Base-by-base conservation (phyloP, 2,888 invertebrate genomes). In the Eristalinus aeneus region DNA sequence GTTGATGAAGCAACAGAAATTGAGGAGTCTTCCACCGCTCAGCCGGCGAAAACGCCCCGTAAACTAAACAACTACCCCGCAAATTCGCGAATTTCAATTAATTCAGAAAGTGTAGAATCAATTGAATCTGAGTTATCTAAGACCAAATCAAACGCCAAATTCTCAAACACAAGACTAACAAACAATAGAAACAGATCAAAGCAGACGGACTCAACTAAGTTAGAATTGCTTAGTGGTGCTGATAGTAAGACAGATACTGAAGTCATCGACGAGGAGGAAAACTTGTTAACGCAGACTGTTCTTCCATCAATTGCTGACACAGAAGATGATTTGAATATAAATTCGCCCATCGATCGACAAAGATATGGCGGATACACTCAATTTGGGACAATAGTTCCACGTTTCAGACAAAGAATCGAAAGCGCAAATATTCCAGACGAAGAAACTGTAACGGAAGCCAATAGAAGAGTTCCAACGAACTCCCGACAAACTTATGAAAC, bases 191-290 rank as follows among this genome's bases (percentile, higher is more conserved):
- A 46, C 16, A 46, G 16, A 16, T 16, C 16, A 16, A 5, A 16
- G 1, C 0, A n/a, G 8, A 8, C 16, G n/a, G 0, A n/a, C 8
- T 2, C 16, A 16, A 46, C n/a, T 16, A 46, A 46, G 16, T 8
- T 46, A 8, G 46, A 46, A 46, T 46, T 46, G 8, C 46, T 46
- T 8, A 46, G 16, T 8, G 46, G 46, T 46, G 46, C 46, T 6
- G 46, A 16, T 16, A 46, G 46, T 16, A 46, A 76, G 46, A 2
- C 76, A 12, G 87, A 88, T 20, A 76, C 87, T n/a, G 89, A 88
- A 67, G 88, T 89, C 46, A 87, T 89, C 1, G 88, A 89, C 56
- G 61, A 34, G 20, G 36, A 71, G 46, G 88, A 90, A 53, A 58
- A 64, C 46, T 3, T 1, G 1, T 16, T 46, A 16, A 8, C 16